phyloP scores from a whole-genome alignment of 53 echinoderm and acorn worm genomes.

The Actinopyga echinites region DNA sequence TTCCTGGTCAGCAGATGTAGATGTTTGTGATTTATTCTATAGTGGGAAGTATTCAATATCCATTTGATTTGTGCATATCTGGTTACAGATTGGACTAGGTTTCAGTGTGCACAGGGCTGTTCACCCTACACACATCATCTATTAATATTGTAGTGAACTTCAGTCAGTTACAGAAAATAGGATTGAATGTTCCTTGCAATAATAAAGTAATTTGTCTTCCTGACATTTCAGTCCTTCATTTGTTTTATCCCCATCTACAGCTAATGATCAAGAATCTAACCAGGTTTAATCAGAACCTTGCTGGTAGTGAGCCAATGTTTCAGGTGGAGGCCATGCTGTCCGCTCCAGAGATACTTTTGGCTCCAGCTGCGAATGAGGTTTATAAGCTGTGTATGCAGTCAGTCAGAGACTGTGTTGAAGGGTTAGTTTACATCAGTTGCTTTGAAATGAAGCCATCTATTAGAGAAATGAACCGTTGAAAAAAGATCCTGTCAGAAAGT shows the following conservation, averaged over 20 bases:
- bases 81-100: too few species aligned
- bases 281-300: slow-evolving; percentile 69
- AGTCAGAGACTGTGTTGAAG: slow-evolving; percentile 97
- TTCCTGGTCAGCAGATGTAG: too few species aligned
- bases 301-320: slow-evolving; percentile 75
- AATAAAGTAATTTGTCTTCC: neutral
- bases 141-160: too few species aligned
- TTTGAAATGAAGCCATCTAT: too few species aligned
- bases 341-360: slow-evolving; percentile 90
- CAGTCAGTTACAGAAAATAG: too few species aligned
- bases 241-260: slow-evolving; percentile 23
- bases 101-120: too few species aligned
- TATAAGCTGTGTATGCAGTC: slow-evolving; percentile 97
- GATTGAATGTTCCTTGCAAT: neutral
- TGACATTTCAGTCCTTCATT: neutral
- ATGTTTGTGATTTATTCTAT: too few species aligned
- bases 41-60: too few species aligned
- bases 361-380: slow-evolving; percentile 94
- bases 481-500: too few species aligned
- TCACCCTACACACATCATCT: too few species aligned
- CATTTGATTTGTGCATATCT: too few species aligned
- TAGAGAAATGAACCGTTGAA: too few species aligned
- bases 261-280: slow-evolving; percentile 78
- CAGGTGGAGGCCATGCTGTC: slow-evolving; percentile 98
- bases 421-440: slow-evolving; percentile 52